phyloP scores from a whole-genome alignment of 2,888 invertebrate genomes.

The Tipula confusa region DNA sequence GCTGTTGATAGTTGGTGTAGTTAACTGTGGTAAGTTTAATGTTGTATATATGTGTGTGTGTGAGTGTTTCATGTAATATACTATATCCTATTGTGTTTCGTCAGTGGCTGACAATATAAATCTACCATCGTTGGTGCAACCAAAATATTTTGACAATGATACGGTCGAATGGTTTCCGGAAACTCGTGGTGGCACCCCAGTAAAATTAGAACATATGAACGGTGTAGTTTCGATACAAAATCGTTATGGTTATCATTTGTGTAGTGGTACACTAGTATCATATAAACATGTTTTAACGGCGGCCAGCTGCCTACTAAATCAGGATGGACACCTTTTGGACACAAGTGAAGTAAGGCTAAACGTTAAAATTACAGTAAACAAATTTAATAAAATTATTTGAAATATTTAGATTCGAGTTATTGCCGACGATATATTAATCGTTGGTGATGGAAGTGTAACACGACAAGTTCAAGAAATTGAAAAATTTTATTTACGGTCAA shows the following conservation, averaged over 20 bases:
- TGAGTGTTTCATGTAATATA: background rate
- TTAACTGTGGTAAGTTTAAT: background rate
- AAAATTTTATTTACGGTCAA: background rate
- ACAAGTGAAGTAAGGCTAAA: background rate
- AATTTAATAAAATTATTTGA: background rate
- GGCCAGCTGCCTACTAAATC: background rate
- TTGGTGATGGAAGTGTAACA: background rate
- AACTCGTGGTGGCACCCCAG: background rate
- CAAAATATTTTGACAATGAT: background rate
- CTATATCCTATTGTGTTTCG: background rate
- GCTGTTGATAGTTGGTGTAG: background rate
- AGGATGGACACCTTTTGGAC: background rate
- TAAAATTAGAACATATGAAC: background rate
- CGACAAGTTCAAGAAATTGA: background rate
- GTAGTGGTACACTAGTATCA: background rate
- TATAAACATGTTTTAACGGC: background rate
- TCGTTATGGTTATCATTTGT: constrained; percentile 1
- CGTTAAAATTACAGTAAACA: background rate
- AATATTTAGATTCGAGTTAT: background rate
- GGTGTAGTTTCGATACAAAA: background rate
- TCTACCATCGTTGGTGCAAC: background rate
- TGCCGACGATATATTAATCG: background rate
- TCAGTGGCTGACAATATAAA: background rate
- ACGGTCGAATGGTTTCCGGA: background rate
- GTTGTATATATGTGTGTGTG: background rate